A percentile compares a stretch with the other conserved stretches of the same genome.
Conservation (phyloP, 2,113 vertebrate species). For the Coreoperca whiteheadi region DNA sequence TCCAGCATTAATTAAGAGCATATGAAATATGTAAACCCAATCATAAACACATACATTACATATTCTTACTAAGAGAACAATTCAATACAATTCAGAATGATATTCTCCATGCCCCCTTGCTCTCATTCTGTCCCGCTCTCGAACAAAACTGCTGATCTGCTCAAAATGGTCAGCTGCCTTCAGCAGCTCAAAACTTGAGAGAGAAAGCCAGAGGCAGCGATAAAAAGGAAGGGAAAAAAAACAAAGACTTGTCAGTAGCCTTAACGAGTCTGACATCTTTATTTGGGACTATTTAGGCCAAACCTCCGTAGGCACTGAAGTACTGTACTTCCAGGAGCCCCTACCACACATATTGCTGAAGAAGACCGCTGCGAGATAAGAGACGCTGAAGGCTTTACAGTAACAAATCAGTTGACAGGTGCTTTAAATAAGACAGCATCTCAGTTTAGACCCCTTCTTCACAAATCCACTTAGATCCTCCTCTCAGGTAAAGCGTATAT, state of each 20-base stretch:
- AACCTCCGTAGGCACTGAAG: conserved; percentile 59
- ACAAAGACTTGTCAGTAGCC: conserved; percentile 63
- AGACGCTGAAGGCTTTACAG: conserved; percentile 71
- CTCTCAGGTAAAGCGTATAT: conserved; percentile 78
- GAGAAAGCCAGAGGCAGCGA: conserved; percentile 44
- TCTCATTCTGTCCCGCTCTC: conserved; percentile 38
- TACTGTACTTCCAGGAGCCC: conserved; percentile 49
- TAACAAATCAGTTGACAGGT: conserved; percentile 77
- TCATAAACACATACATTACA: not conserved
- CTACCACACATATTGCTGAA: conserved; percentile 53
- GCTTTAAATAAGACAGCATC: conserved; percentile 81
- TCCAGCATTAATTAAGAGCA: not conserved
- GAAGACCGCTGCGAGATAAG: conserved; percentile 57
- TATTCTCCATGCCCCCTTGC: conserved; percentile 13
- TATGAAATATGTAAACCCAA: not conserved
- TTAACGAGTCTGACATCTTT: conserved; percentile 72
- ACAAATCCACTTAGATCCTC: conserved; percentile 81
- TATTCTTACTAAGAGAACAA: conserved; percentile 12
- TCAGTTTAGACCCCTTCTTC: conserved; percentile 71
- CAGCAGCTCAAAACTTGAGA: conserved; percentile 61
- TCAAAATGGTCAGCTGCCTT: conserved; percentile 62
- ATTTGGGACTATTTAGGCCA: conserved; percentile 65
- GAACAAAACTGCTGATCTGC: conserved; percentile 63
- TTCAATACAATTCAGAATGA: not conserved
- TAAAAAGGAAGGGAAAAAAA: conserved; percentile 43